These are phyloP conservation scores for Erebia aethiops DNA, from an alignment of 2,888 invertebrate species.

Conservation along the genomic window DNA sequence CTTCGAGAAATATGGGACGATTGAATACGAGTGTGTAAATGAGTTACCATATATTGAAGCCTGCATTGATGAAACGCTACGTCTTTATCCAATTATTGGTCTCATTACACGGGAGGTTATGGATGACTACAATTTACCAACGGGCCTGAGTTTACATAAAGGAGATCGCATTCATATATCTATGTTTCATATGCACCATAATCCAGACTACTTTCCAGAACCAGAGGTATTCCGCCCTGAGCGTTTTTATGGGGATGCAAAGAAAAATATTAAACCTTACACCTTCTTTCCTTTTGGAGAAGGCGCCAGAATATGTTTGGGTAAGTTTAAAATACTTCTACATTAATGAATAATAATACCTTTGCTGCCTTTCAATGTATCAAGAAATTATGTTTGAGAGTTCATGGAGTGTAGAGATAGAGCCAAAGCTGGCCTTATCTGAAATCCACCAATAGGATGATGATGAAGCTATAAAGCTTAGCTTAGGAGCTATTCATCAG, in stretches of 20 bases:
- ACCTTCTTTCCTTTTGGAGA: slow-evolving; percentile 70
- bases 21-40: slow-evolving; percentile 56
- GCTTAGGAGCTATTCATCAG: too few species aligned
- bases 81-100: slow-evolving; percentile 61
- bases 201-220: slow-evolving; percentile 59
- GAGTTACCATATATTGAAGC: slow-evolving; percentile 59
- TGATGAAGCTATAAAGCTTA: too few species aligned
- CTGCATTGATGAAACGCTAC: slow-evolving; percentile 57
- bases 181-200: slow-evolving; percentile 56
- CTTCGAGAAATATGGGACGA: slow-evolving; percentile 45
- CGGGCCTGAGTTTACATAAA: slow-evolving; percentile 56
- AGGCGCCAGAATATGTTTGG: slow-evolving; percentile 66
- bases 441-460: too few species aligned
- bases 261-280: slow-evolving; percentile 53
- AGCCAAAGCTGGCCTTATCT: too few species aligned
- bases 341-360: too few species aligned
- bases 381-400: too few species aligned
- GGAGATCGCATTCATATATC: slow-evolving; percentile 64
- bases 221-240: slow-evolving; percentile 62
- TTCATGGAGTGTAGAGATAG: too few species aligned
- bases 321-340: slow-evolving; percentile 45
- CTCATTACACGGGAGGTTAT: slow-evolving; percentile 58
- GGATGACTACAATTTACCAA: slow-evolving; percentile 58
- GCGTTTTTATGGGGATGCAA: slow-evolving; percentile 57
- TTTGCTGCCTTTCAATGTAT: too few species aligned